phyloP scores from a whole-genome alignment of 2,888 invertebrate species.

The Dorcus parallelipipedus region DNA sequence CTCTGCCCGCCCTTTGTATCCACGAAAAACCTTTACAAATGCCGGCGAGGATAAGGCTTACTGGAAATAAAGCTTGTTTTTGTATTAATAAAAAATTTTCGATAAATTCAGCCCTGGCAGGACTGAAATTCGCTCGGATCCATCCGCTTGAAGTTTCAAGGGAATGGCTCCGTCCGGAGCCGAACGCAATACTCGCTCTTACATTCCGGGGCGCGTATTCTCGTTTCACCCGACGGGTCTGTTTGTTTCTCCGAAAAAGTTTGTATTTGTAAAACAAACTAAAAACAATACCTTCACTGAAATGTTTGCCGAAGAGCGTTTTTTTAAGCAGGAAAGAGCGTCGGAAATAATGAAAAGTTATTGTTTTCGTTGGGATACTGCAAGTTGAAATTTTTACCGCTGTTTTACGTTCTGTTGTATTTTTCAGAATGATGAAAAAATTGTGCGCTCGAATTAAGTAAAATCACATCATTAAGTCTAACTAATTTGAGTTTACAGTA shows the following conservation, averaged over 20 bases:
- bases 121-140: conserved; percentile 21
- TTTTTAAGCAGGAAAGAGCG: background rate
- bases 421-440: too few relatives aligned
- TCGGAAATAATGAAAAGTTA: too few relatives aligned
- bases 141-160: conserved; percentile 44
- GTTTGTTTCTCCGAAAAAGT: conserved; percentile 43
- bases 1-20: background rate
- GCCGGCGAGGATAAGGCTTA: conserved; percentile 1
- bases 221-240: conserved; percentile 32
- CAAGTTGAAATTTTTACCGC: too few relatives aligned
- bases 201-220: conserved; percentile 15
- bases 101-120: conserved; percentile 2
- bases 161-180: conserved; percentile 30
- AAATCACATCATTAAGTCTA: too few relatives aligned
- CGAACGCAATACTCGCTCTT: conserved; percentile 23
- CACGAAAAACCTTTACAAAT: too few relatives aligned
- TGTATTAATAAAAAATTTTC: conserved; percentile 5
- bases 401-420: too few relatives aligned
- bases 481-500: too few relatives aligned
- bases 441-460: too few relatives aligned
- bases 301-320: conserved; percentile 23
- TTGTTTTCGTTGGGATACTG: too few relatives aligned
- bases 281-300: conserved; percentile 36
- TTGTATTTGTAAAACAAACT: conserved; percentile 45
- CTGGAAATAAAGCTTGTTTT: conserved; percentile 18